Conservation (phyloP, 2,113 vertebrate species). For the Nothocercus julius region DNA sequence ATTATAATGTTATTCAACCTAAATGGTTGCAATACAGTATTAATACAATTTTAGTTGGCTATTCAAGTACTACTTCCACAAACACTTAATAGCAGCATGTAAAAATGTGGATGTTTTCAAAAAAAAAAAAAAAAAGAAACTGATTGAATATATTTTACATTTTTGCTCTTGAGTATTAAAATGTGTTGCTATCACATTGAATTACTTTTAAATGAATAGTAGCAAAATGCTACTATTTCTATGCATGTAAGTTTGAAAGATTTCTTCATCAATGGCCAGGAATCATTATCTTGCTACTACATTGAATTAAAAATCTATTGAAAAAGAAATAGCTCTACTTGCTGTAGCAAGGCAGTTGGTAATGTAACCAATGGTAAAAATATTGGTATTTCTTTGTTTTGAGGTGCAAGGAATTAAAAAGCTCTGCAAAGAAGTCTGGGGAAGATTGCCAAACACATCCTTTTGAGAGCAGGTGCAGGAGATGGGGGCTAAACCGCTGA, state of each 20-base stretch:
- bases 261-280: slow-evolving; percentile 8
- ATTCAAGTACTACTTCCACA: background rate
- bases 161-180: background rate
- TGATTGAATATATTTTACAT: background rate
- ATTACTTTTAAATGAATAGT: background rate
- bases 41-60: background rate
- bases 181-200: background rate
- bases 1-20: slow-evolving; percentile 7
- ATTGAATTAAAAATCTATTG: background rate
- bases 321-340: background rate
- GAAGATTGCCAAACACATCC: background rate
- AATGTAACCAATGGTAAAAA: background rate
- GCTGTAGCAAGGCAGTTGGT: background rate
- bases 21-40: background rate
- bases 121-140: background rate
- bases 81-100: background rate
- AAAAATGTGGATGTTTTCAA: background rate
- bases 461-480: background rate
- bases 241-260: background rate
- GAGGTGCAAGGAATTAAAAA: background rate
- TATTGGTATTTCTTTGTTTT: background rate
- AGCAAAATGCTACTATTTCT: background rate
- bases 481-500: fast-evolving
- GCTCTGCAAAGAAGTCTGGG: background rate
- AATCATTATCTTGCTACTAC: slow-evolving; percentile 10